A percentile compares a stretch with the other conserved stretches of the same genome.
Evolutionary conservation across 2,113 vertebrate genomes (phyloP).

Genomic region (Lepisosteus osseus): DNA sequence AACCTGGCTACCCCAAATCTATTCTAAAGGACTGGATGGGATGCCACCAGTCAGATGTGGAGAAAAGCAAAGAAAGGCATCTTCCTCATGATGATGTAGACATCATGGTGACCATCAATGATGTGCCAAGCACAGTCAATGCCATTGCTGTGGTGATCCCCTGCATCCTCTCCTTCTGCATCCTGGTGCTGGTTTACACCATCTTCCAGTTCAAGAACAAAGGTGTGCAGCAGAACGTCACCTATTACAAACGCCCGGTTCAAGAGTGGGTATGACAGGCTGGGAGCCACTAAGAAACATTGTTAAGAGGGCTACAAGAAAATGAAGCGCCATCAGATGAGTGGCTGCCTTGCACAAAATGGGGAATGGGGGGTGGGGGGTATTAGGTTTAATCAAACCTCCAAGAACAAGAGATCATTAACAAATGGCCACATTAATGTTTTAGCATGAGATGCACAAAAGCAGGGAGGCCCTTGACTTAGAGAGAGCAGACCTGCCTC

Average conservation of each 20-base stretch:
- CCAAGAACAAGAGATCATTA: constrained; percentile 41
- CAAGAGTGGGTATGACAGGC: constrained; percentile 97
- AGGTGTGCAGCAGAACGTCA: constrained; percentile 85
- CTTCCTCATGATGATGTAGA: constrained; percentile 88
- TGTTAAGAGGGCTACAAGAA: constrained; percentile 52
- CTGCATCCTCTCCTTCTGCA: constrained; percentile 93
- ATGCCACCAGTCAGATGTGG: constrained; percentile 89
- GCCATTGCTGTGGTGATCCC: constrained; percentile 96
- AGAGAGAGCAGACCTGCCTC: constrained; percentile 42
- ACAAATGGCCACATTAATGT: constrained; percentile 39
- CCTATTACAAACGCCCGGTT: constrained; percentile 95
- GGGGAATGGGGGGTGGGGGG: constrained; percentile 20
- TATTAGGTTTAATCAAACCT: constrained; percentile 13
- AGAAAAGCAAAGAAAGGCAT: constrained; percentile 84
- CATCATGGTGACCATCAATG: constrained; percentile 96
- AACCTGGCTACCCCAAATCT: constrained; percentile 91
- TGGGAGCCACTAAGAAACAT: constrained; percentile 39
- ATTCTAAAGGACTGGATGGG: constrained; percentile 98
- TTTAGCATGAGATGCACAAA: constrained; percentile 53
- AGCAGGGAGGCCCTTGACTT: constrained; percentile 48
- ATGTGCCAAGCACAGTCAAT: constrained; percentile 89
- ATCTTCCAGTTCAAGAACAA: constrained; percentile 99
- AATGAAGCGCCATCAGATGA: constrained; percentile 39
- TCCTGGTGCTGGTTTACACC: constrained; percentile 95
- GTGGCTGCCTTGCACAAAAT: constrained; percentile 47